Evolutionary conservation across 2,113 vertebrate genomes (phyloP), one percentile per base, ranked within the genome.

Genomic region (Alexandromys fortis): DNA sequence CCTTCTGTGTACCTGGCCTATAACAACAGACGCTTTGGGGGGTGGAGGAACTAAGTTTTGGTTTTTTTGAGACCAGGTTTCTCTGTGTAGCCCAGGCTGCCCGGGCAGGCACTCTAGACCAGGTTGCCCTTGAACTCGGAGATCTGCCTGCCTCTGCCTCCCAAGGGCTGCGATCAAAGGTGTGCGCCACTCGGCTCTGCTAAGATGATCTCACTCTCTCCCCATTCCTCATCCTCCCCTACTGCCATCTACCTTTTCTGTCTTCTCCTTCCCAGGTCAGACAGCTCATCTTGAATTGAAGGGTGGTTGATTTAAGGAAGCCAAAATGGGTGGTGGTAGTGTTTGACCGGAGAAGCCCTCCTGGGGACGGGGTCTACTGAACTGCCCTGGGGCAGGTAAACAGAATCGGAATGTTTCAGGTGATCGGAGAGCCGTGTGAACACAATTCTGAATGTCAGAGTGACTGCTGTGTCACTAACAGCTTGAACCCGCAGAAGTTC

Each of bases 401-500:
- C 9, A 33, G 28, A 33, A 24, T 47, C 3, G 0, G 1, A 38
- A 22, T 65, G 24, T n/a, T 35, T 5, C 96, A 97, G 96, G 11
- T 12, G 0, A 22, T 55, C 0, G 79, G 96, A 3, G 87, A 97
- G 67, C 0, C 3, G 10, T 97, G 97, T 0, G 0, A 12, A 0
- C 4, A 92, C 0, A 14, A 91, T 11, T 0, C 0, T 0, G 92
- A 97, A 11, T 94, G 97, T 85, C 89, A 55, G 49, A 96, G 93
- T 3, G 0, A 3, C 13, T 96, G 96, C 90, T 97, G 97, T 0
- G 21, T 42, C 79, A 8, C 7, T 45, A 89, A 42, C 83, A 94
- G 86, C 85, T 42, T 63, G 87, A 92, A 4, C 42, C 90, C 88
- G 0, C 73, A 94, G 90, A 63, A 38, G 11, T 82, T 82, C 85